Percentiles rank a stretch among this genome's conserved stretches.
Conservation (phyloP, 2,888 invertebrate species). For the Lacanobia oleracea region DNA sequence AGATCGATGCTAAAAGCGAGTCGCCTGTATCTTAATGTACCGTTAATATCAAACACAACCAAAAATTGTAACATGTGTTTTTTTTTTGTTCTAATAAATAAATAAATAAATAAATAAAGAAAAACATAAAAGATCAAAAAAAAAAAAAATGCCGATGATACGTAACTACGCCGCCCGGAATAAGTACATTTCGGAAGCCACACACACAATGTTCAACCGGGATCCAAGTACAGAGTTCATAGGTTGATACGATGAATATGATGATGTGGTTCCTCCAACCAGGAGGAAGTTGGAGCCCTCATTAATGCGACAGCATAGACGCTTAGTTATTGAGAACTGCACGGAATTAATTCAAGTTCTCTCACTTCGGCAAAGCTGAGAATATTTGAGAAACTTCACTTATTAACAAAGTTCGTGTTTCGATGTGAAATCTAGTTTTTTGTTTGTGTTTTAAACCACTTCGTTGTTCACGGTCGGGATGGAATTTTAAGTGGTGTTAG, state of each 20-base stretch:
- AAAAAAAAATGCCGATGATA: neutral
- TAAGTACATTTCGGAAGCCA: conserved; percentile 1
- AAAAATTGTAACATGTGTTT: too few relatives aligned
- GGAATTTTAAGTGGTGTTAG: conserved; percentile 27
- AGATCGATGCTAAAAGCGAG: too few relatives aligned
- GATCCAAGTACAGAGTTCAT: neutral
- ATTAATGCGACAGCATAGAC: conserved; percentile 32
- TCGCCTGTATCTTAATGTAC: too few relatives aligned
- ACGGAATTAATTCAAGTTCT: conserved; percentile 29
- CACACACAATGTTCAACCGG: neutral
- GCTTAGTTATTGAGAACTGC: conserved; percentile 31
- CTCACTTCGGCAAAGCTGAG: conserved; percentile 28
- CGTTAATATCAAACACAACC: too few relatives aligned
- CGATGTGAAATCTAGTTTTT: conserved; percentile 36
- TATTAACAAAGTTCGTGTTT: conserved; percentile 52
- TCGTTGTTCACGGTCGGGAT: neutral
- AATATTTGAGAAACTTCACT: conserved; percentile 49
- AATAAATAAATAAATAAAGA: too few relatives aligned
- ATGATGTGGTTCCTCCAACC: conserved; percentile 11
- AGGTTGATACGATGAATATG: conserved; percentile 16
- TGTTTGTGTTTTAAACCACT: conserved; percentile 29
- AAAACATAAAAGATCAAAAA: too few relatives aligned
- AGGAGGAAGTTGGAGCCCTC: conserved; percentile 23
- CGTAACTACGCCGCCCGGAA: neutral
- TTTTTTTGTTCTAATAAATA: too few relatives aligned